phyloP scores from a whole-genome alignment of 2,113 vertebrate species.

The Dryoscopus gambensis region DNA sequence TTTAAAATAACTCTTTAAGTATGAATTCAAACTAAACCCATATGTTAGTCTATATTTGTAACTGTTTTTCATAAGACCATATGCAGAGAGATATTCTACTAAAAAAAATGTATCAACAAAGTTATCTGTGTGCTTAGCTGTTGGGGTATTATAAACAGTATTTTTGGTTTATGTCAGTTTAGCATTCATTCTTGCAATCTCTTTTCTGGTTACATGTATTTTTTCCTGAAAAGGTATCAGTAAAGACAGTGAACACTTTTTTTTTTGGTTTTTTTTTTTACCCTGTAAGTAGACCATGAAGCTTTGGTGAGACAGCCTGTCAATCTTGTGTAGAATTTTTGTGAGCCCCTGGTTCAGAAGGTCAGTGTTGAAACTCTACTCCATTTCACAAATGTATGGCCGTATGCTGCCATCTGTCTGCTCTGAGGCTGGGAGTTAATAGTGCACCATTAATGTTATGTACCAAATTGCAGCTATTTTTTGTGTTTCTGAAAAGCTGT shows the following conservation, averaged over 20 bases:
- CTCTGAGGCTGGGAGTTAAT: not conserved
- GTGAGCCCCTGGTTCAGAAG: not conserved
- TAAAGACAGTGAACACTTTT: not conserved
- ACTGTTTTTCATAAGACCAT: not conserved
- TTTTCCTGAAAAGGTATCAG: not conserved
- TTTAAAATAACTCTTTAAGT: not conserved
- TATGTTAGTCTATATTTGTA: not conserved
- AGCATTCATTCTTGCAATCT: not conserved
- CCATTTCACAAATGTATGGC: slow-evolving; percentile 23
- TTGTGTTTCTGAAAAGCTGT: not conserved
- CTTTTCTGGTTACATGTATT: not conserved
- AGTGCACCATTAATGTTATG: not conserved
- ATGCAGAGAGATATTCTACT: not conserved
- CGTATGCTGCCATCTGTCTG: slow-evolving; percentile 30
- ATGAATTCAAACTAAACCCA: not conserved
- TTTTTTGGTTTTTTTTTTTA: not conserved
- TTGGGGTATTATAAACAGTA: not conserved
- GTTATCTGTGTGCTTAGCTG: not conserved
- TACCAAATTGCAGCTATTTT: not conserved
- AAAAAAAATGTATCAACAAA: not conserved
- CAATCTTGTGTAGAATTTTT: not conserved
- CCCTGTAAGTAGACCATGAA: not conserved
- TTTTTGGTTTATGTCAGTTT: not conserved
- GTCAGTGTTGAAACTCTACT: slow-evolving; percentile 6
- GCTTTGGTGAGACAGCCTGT: not conserved